Percentiles rank a stretch among this genome's conserved stretches.
phyloP scores from a whole-genome alignment of 2,797 vertebrate genomes.

The Threskiornis aethiopicus region DNA sequence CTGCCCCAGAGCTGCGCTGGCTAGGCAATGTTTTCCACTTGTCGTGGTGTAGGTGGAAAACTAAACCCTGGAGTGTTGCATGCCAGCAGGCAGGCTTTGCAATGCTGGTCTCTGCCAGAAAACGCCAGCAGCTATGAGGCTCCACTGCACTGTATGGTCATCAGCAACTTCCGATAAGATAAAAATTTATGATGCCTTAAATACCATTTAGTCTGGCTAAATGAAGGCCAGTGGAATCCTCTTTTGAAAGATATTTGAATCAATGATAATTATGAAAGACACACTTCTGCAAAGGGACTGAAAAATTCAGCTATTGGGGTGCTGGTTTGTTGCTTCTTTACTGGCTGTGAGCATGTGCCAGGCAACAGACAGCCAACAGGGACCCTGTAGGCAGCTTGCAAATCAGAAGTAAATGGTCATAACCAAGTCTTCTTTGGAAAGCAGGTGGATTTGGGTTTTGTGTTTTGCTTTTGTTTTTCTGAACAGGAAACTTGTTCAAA shows the following conservation, averaged over 20 bases:
- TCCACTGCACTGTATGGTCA: neutral
- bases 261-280: neutral
- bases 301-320: neutral
- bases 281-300: neutral
- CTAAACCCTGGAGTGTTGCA: neutral
- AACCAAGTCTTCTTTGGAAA: neutral
- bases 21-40: neutral
- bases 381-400: neutral
- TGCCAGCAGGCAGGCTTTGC: neutral
- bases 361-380: neutral
- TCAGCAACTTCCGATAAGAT: neutral
- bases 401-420: neutral
- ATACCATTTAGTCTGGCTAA: neutral
- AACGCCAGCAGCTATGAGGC: fast-evolving
- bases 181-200: neutral
- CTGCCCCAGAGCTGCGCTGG: neutral
- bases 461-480: neutral
- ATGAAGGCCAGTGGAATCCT: neutral
- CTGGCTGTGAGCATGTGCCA: neutral
- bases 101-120: neutral
- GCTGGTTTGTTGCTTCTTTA: neutral
- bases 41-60: neutral
- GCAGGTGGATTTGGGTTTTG: neutral
- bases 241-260: neutral
- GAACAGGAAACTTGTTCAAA: neutral